phyloP scores from a whole-genome alignment of 2,113 vertebrate genomes.

The pig (Sus scrofa) region T2T-Sscrofa CM000817.6:52187001-52187500 shows the following conservation, averaged over 20 bases:
- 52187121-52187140: fast-evolving
- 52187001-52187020: conserved; percentile 86
- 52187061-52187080: background rate
- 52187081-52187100: background rate
- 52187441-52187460: too few species aligned
- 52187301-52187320: background rate
- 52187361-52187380: background rate
- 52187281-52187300: background rate
- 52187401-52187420: too few species aligned
- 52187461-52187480: too few species aligned
- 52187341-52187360: background rate
- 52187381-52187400: too few species aligned
- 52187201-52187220: background rate
- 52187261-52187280: background rate
- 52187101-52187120: background rate
- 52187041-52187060: background rate
- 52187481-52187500: too few species aligned
- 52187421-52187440: too few species aligned
- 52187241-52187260: background rate
- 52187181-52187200: background rate
- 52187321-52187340: background rate
- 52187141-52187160: background rate
- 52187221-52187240: background rate
- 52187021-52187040: conserved; percentile 71
- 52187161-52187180: background rate